Conservation (phyloP, 2,797 vertebrate species). For the Notamacropus eugenii region DNA sequence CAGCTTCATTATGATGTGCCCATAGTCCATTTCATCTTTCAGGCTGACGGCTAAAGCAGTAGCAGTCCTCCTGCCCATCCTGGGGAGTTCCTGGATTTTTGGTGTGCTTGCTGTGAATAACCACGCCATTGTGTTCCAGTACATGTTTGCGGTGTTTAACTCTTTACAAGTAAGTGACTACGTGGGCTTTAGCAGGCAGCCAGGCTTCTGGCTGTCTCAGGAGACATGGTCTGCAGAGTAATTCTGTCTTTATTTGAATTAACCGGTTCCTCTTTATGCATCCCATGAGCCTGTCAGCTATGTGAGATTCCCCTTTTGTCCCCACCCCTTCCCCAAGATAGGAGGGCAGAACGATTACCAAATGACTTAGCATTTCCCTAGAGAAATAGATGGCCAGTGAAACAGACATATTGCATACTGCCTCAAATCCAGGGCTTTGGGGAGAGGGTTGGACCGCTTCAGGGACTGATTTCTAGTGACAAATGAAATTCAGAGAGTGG, state of each 20-base stretch:
- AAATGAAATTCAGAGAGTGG: not conserved
- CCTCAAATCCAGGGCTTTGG: not conserved
- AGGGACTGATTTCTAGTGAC: not conserved
- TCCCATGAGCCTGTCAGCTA: not conserved
- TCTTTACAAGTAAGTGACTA: slow-evolving; percentile 91
- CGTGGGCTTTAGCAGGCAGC: not conserved
- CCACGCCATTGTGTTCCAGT: slow-evolving; percentile 92
- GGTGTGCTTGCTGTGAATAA: slow-evolving; percentile 94
- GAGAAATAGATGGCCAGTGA: not conserved
- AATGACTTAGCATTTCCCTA: not conserved
- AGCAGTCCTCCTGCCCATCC: slow-evolving; percentile 95
- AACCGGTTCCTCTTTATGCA: not conserved
- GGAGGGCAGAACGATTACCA: not conserved
- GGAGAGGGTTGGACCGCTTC: not conserved
- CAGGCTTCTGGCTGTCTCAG: not conserved
- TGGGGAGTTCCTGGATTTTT: slow-evolving; percentile 98
- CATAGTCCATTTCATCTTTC: slow-evolving; percentile 49
- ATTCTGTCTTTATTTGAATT: slow-evolving; percentile 31
- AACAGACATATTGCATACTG: not conserved
- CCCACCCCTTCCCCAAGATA: not conserved
- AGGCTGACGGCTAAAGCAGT: slow-evolving; percentile 96
- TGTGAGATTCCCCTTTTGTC: not conserved
- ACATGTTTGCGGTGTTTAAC: slow-evolving; percentile 95
- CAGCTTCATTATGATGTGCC: slow-evolving; percentile 7
- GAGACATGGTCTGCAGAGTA: slow-evolving; percentile 38